Evolutionary conservation across 2,113 vertebrate species (phyloP).

Genomic region (Pardalotus punctatus): DNA sequence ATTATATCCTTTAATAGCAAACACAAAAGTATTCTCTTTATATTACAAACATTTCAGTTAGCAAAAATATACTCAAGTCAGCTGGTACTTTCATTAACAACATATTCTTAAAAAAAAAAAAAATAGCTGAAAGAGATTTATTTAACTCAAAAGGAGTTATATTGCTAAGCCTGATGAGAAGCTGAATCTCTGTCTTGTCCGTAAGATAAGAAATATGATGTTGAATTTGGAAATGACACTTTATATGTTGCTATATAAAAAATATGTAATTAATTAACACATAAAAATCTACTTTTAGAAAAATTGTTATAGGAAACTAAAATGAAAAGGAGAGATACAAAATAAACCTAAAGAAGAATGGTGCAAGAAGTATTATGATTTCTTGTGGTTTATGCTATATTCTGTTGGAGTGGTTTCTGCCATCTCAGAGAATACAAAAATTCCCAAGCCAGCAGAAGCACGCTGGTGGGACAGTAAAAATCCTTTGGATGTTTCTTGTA

Average conservation of each 20-base stretch:
- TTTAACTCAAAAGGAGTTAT: neutral
- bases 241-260: neutral
- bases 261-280: neutral
- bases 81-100: neutral
- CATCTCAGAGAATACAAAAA: too few relatives aligned
- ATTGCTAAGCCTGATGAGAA: neutral
- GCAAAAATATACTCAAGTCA: neutral
- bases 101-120: neutral
- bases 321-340: neutral
- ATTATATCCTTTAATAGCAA: neutral
- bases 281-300: neutral
- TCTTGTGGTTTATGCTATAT: neutral
- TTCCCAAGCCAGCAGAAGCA: too few relatives aligned
- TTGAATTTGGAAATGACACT: neutral
- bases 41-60: neutral
- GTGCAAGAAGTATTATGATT: fast-evolving
- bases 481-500: too few relatives aligned
- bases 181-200: neutral
- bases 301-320: neutral
- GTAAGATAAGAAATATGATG: neutral
- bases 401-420: too few relatives aligned
- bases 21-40: neutral
- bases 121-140: neutral
- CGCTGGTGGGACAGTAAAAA: too few relatives aligned
- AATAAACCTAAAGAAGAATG: neutral